Base-by-base conservation (phyloP, 2,888 invertebrate genomes). In the Ornithoptera priamus region DNA sequence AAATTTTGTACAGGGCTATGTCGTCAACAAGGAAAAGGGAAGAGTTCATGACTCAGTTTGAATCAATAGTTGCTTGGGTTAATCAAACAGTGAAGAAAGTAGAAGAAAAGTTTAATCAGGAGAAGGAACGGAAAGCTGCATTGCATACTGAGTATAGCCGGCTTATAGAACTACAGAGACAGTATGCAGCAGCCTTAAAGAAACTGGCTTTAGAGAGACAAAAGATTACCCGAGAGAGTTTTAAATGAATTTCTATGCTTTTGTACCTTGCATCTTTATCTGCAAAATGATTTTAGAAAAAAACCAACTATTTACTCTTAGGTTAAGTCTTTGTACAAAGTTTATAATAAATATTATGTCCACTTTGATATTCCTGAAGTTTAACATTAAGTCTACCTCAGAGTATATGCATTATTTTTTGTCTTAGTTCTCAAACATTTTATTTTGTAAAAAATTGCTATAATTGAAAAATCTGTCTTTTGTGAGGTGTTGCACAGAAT, bases 11-110 rank as follows among this genome's bases (percentile, higher is more conserved):
- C 81, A 97, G 97, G 83, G 98, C 98, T 2, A 97, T 98, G 96
- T 94, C 95, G 61, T 96, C 96, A 15, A 89, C 94, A 7, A 94
- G 95, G 74, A 95, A 96, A 39, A 96, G 97, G 77, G 97, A 97
- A 79, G 97, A 98, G 82, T 99, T 99, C 85, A 94, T 98, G 81
- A 94, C 95, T 71, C 98, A 99, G 85, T 96, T 99, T 80, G 97
- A 98, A 82, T 94, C 95, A 20, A 98, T 98, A 80, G 96, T 98
- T 3, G 96, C 97, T 46, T 97, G 97, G 78, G 96, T 99, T n/a
- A 96, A 96, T 81, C 96, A 96, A 80, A 97, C 97, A 56, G 96
- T 97, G 78, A 91, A 93, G 53, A 98, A 97, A 90, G 96, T 97
- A 69, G 93, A 93, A 65, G 89, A 89, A 62, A 94, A 94, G 79